Base-by-base conservation (phyloP, 1,140 invertebrate species). In the Zaprionus ornatus region DNA sequence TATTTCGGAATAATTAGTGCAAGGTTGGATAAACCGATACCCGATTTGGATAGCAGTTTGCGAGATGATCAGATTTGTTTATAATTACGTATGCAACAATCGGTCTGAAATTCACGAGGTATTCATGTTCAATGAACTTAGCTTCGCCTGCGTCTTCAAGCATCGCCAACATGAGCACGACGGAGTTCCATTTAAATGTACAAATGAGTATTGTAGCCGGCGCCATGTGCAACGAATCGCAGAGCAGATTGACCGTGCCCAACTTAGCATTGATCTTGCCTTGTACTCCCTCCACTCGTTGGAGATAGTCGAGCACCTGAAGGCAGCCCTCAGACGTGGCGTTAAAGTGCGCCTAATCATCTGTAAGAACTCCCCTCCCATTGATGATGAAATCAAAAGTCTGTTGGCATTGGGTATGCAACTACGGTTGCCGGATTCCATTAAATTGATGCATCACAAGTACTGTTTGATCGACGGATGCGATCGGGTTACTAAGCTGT, bases 71-170 rank as follows among this genome's bases (percentile, higher is more conserved):
- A 15, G 13, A 19, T 23, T 9, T 15, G 2, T 15, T 9, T n/a
- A 52, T 7, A 21, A 64, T 1, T 35, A 4, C 4, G 4, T 64
- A 4, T 7, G 3, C 0, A 10, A 7, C 7, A 10, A 10, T 0
- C 19, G 1, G 15, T 15, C 21, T 0, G 4, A 54, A 15, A n/a
- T 54, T 1, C 1, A 35, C 6, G 62, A 64, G 2, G 48, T 64
- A 21, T 9, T 35, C 48, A 54, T 64, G 19, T 64, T 64, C 21
- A 64, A 64, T 21, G 62, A 64, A 27, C 62, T 23, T 19, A 21
- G 62, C 5, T 54, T 7, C 17, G 10, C n/a, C 9, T 64, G 62
- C 9, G 5, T 37, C 7, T 9, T 25, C 15, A 21, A 64, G 2
- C 62, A 64, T 17, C 48, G 15, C 2, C 10, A 4, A 4, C 10